Evolutionary conservation across 35 echinoderm and acorn worm species (phyloP), one percentile per base, ranked within the genome.

Genomic region (Lytechinus pictus): DNA sequence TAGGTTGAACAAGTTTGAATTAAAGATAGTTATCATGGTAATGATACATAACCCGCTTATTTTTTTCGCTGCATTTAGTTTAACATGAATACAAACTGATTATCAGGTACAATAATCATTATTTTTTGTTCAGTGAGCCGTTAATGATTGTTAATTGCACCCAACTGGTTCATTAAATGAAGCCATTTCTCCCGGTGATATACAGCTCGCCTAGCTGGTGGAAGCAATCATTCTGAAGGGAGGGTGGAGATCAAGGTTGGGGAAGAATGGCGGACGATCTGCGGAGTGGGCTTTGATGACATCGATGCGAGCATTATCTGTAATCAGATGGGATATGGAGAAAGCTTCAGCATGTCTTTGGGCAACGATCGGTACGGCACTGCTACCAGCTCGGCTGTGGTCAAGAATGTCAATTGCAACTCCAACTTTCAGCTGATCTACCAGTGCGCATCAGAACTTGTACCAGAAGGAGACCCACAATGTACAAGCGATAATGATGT

Each of bases 351-450:
- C 9, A 44, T 28, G 13, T 28, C 92, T 10, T 3, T 57, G 5
- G 92, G 92, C 13, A 28, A 54, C n/a, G 27, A 27, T 10, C 92
- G 92, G 9, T 93, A 53, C 55, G 92, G 92, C 52, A 21, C 3
- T 9, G 27, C 92, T 16, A 93, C 53, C 3, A 10, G 54, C 92
- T 21, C 53, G 5, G 53, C 55, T 11, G 28, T 55, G n/a, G 53
- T 93, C 53, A 93, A 54, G 52, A 54, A 93, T 10, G 55, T 93
- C 9, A 57, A 27, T 11, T 93, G 92, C n/a, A 93, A 57, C 24
- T 13, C n/a, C 54, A 93, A 93, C n/a, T 93, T 93, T 57, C 92
- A 93, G 92, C 92, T 93, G 21, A 33, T 93, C 13, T 93, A 27
- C 3, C 92, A 93, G 92, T 93, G 92, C 53, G 52, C 92, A 54